A percentile compares a stretch with the other conserved stretches of the same genome.
These are phyloP conservation scores for Azemiops feae DNA, from an alignment of 2,113 vertebrate species.

Conservation along the genomic window DNA sequence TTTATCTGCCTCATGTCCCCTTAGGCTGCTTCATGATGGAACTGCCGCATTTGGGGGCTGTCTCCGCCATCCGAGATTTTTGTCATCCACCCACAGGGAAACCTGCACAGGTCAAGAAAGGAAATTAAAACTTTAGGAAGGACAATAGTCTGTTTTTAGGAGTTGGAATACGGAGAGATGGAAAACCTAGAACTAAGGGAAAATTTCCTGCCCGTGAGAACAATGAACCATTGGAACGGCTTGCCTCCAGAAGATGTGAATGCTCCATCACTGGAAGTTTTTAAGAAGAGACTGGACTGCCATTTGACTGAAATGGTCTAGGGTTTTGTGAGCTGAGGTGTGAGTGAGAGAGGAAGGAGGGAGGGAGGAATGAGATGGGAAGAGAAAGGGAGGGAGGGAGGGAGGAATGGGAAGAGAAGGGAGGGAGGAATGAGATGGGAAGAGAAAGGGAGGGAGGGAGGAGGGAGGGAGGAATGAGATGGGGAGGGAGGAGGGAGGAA, in stretches of 20 bases:
- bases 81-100: background rate
- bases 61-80: no score
- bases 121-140: background rate
- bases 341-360: background rate
- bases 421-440: no score
- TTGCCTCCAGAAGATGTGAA: no score
- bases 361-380: background rate
- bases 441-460: background rate
- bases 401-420: background rate
- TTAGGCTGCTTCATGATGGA: background rate
- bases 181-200: background rate
- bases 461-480: rapidly evolving
- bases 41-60: background rate
- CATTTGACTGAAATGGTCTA: no score
- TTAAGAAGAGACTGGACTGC: no score
- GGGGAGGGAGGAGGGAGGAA: background rate
- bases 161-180: background rate
- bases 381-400: background rate
- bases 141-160: no score
- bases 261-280: no score
- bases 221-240: no score
- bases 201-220: no score
- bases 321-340: no score
- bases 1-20: background rate
- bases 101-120: background rate